Evolutionary conservation across 2,113 vertebrate species (phyloP).

Genomic region (Aegotheles bennettii): DNA sequence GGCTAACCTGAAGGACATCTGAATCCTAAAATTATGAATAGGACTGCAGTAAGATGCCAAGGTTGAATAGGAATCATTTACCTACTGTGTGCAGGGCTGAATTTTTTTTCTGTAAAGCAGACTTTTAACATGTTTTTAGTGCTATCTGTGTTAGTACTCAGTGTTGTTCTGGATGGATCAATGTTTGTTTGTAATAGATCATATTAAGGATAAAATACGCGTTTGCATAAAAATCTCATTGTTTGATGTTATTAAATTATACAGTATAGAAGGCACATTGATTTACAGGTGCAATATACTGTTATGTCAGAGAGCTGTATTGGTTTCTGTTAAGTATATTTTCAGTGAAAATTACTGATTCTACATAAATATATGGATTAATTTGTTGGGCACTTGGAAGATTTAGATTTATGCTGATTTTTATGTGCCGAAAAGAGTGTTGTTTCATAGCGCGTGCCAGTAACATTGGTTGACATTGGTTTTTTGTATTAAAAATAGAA

Average conservation of each 20-base stretch:
- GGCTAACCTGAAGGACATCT: neutral
- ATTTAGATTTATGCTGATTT: slow-evolving; percentile 18
- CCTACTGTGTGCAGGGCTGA: fast-evolving
- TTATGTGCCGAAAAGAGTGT: neutral
- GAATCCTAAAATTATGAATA: neutral
- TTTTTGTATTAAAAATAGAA: neutral
- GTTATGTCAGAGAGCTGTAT: neutral
- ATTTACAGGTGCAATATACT: neutral
- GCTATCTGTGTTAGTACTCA: neutral
- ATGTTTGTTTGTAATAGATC: neutral
- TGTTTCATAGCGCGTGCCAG: neutral
- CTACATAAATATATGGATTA: neutral
- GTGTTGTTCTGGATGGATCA: neutral
- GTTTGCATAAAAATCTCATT: neutral
- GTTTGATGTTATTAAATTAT: neutral
- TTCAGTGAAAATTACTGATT: neutral
- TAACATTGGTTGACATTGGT: neutral
- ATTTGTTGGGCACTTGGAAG: neutral
- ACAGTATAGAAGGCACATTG: neutral
- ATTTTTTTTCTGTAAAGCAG: neutral
- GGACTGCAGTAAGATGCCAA: neutral
- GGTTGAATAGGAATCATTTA: neutral
- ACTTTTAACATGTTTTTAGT: neutral
- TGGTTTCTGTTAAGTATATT: slow-evolving; percentile 14
- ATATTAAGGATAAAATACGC: neutral